Base-by-base conservation (phyloP, 2,888 invertebrate genomes). In the Scelioninae gen. 1 region DNA sequence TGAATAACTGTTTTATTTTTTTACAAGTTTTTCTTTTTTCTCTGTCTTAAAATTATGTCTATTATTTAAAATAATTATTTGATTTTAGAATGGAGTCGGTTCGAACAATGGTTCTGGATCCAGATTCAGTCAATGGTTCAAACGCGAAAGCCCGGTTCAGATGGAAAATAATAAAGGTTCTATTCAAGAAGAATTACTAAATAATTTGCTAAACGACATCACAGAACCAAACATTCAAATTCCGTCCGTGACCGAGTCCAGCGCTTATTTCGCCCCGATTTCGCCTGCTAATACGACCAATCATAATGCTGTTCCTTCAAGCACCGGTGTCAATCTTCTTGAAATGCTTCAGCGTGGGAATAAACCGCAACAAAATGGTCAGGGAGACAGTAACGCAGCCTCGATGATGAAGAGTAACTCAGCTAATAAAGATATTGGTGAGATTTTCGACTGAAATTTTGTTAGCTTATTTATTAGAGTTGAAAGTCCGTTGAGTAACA, bases 261-360 rank as follows among this genome's bases (percentile, higher is more conserved):
- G 94, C 62, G 93, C 95, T 85, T 95, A 95, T 90, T 96, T 96
- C 91, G 95, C 95, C 43, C 96, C 95, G 0, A 96, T 96, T 85
- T 95, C 95, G 0, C 96, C 95, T 7, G 95, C 94, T 13, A 93
- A 94, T 47, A 92, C 92, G 9, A 93, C 93, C 55, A 93, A 90
- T 53, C 90, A 88, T 78, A 88, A 80, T 40, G 79, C 72, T 10
- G 51, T 88, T 15, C 71, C 89, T 29, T 86, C 91, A 38, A 84
- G 89, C 3, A 90, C 91, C 13, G 91, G 90, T 10, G 88, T 89
- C 0, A 92, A 92, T 81, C 93, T 96, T 82, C 93, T 96, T 90
- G 95, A 96, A 86, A 95, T 96, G 93, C 91, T 96, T 86, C 94
- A 95, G 84, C 93, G 95, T n/a, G 95, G 95, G 85, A 95, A 94